Evolutionary conservation across 2,888 invertebrate genomes (phyloP), one percentile per base, ranked within the genome.

Genomic region (Hirtodrosophila histrioides): DNA sequence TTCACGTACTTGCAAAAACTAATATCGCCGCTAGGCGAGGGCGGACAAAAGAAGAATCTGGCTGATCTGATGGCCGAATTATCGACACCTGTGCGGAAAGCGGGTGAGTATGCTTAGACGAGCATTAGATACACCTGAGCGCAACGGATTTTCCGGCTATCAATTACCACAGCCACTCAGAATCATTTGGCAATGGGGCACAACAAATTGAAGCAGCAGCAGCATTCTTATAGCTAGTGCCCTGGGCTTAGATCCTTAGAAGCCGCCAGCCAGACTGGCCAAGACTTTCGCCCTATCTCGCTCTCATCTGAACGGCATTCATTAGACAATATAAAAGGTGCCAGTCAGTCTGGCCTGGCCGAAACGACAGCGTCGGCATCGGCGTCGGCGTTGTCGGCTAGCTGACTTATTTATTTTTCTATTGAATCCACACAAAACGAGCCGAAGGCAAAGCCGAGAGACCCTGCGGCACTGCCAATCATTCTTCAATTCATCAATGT

Each of bases 1-100:
- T 90, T 90, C 12, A 91, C 89, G 23, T 92, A 90, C 62, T 75
- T 78, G 45, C 92, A 92, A 69, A 91, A 91, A 81, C 75, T 92
- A 70, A 88, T 92, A 63, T 73, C 90, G 50, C 92, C 92, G 36
- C 68, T 90, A 53, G 84, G 78, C 70, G 90, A 90, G 65, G 62
- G 79, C 55, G 92, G 92, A 50, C 90, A 89, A 82, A 92, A 91
- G 86, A 90, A 90, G 62, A 92, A 89, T 39, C 67, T 92, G 36
- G 81, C 82, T 63, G 91, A 92, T 65, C 77, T 92, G 75, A 79
- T 92, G 72, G 77, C 74, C 53, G 91, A 92, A 86, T 86, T 92
- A 77, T 91, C 92, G 55, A 91, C 91, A 86, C 85, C 90, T 88
- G 87, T 77, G 75, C 87, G 89, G 66, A 89, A 89, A 85, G 91